Conservation (phyloP, 2,888 invertebrate genomes). For the Metopia argyrocephala region DNA sequence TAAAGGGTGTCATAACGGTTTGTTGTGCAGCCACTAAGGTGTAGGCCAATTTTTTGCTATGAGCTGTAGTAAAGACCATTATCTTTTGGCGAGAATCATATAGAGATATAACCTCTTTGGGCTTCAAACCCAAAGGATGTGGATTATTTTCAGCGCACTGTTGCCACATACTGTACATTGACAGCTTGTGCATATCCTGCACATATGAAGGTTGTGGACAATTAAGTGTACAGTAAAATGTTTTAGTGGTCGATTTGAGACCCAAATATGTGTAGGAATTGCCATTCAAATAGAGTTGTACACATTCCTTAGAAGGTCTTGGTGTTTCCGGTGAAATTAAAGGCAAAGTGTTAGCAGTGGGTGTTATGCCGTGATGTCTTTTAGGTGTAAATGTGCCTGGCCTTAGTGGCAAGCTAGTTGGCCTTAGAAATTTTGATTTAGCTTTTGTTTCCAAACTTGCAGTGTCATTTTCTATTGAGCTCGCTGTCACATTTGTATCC, state of each 20-base stretch:
- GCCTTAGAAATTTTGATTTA: slow-evolving; percentile 85
- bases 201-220: slow-evolving; percentile 97
- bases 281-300: slow-evolving; percentile 92
- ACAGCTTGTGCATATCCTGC: slow-evolving; percentile 91
- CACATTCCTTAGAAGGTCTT: slow-evolving; percentile 91
- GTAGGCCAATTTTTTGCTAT: slow-evolving; percentile 67
- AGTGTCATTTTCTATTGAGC: slow-evolving; percentile 77
- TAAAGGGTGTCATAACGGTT: slow-evolving; percentile 73
- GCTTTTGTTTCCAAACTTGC: slow-evolving; percentile 51
- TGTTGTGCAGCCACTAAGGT: slow-evolving; percentile 74
- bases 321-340: slow-evolving; percentile 95
- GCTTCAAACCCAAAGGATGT: slow-evolving; percentile 84
- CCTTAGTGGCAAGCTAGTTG: slow-evolving; percentile 89
- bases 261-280: slow-evolving; percentile 95
- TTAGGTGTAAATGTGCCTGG: slow-evolving; percentile 91
- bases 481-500: slow-evolving; percentile 67
- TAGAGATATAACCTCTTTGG: slow-evolving; percentile 83
- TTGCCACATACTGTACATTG: slow-evolving; percentile 98
- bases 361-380: slow-evolving; percentile 89
- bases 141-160: slow-evolving; percentile 85
- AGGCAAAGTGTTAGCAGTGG: slow-evolving; percentile 89
- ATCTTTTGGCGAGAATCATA: slow-evolving; percentile 89
- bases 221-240: slow-evolving; percentile 95
- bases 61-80: slow-evolving; percentile 69
- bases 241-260: slow-evolving; percentile 92